Conservation (phyloP, 2,888 invertebrate species). For the Meganola albula region DNA sequence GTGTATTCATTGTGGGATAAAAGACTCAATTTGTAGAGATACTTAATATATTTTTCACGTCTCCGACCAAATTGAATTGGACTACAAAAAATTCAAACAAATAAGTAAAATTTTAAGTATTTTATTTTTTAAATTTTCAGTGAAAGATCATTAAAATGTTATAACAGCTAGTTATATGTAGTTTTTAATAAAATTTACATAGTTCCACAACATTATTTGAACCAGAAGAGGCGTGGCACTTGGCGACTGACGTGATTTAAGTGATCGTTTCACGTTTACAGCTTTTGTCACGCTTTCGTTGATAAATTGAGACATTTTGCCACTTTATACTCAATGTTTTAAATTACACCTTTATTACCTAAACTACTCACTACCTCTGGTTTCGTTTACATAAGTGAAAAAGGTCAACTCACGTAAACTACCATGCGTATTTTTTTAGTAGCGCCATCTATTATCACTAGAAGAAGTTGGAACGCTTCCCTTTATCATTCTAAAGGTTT, state of each 20-base stretch:
- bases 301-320: constrained; percentile 64
- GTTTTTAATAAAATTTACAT: constrained; percentile 49
- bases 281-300: constrained; percentile 58
- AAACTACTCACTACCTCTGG: no score
- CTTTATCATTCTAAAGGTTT: no score
- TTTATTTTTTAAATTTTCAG: no score
- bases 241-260: constrained; percentile 56
- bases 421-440: no score
- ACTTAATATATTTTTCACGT: constrained; percentile 17
- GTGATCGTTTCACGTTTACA: constrained; percentile 55
- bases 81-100: no score
- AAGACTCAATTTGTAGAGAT: constrained; percentile 19
- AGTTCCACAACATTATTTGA: constrained; percentile 55
- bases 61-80: constrained; percentile 18
- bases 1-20: constrained; percentile 7
- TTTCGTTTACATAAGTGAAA: no score
- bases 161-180: constrained; percentile 36
- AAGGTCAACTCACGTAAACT: no score
- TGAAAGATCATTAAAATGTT: no score
- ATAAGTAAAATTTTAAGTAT: no score
- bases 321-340: constrained; percentile 37
- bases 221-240: constrained; percentile 51
- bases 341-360: constrained; percentile 31
- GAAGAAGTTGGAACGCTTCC: no score
- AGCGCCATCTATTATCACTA: no score